phyloP scores from a whole-genome alignment of 2,113 vertebrate genomes.

The Mionectes macconnelli region DNA sequence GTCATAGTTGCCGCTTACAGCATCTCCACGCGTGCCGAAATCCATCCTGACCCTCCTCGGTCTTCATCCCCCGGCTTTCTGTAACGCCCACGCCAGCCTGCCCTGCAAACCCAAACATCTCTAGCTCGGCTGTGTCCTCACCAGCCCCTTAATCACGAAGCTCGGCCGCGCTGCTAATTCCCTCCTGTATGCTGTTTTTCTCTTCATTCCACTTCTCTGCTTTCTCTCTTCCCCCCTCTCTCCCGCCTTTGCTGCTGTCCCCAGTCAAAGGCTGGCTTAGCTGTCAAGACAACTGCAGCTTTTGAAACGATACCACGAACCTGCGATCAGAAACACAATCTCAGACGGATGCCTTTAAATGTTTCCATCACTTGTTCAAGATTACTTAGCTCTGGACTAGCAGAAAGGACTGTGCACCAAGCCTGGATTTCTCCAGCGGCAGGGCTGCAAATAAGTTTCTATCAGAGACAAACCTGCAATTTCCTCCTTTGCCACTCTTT shows the following conservation, averaged over 20 bases:
- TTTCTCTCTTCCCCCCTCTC: background rate
- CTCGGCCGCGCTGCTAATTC: background rate
- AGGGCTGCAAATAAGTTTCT: constrained; percentile 30
- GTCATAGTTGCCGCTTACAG: constrained; percentile 46
- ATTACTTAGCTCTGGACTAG: background rate
- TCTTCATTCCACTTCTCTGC: background rate
- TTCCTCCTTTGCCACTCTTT: constrained; percentile 28
- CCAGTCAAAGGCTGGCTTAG: background rate
- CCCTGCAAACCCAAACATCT: background rate
- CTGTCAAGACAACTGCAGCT: constrained; percentile 33
- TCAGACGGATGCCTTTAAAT: background rate
- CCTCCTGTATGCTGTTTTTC: background rate
- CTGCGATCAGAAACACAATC: background rate
- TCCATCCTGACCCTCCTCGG: background rate
- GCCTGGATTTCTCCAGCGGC: background rate
- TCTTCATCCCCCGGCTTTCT: background rate
- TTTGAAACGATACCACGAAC: background rate
- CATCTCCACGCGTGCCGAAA: constrained; percentile 6
- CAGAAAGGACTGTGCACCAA: background rate
- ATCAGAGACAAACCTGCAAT: constrained; percentile 5
- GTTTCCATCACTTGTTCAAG: background rate
- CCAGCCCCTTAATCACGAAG: background rate
- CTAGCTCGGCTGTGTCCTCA: background rate
- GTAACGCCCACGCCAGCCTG: background rate
- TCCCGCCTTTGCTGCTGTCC: background rate